A percentile compares a stretch with the other conserved stretches of the same genome.
Evolutionary conservation across 2,888 invertebrate genomes (phyloP).

Genomic region (Platycnemis pennipes): DNA sequence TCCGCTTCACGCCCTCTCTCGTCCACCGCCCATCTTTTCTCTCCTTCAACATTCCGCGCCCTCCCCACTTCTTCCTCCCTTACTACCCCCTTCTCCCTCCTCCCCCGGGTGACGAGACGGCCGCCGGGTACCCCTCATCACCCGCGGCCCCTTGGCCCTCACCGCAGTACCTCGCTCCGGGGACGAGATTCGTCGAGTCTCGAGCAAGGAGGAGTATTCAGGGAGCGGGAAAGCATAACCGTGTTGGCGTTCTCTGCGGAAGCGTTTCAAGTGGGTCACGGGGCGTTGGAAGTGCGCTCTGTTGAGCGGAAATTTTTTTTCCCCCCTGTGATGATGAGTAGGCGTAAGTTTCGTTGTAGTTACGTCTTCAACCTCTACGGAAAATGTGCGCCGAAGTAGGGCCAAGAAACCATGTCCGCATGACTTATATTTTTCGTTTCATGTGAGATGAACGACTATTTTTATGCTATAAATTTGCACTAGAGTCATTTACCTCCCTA

Average conservation of each 20-base stretch:
- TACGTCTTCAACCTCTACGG: too few relatives aligned
- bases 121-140: background rate
- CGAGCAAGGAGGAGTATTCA: background rate
- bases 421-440: too few relatives aligned
- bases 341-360: background rate
- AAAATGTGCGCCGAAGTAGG: too few relatives aligned
- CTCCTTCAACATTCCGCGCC: too few relatives aligned
- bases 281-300: background rate
- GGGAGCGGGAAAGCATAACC: conserved; percentile 14
- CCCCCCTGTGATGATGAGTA: background rate
- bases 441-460: too few relatives aligned
- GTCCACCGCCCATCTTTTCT: background rate
- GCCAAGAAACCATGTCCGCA: too few relatives aligned
- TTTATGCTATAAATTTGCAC: too few relatives aligned
- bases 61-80: background rate
- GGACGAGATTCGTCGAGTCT: conserved; percentile 6
- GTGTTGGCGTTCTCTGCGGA: background rate
- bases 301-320: background rate
- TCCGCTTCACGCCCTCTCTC: background rate
- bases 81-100: background rate
- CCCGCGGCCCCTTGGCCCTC: background rate
- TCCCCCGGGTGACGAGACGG: background rate
- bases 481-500: too few relatives aligned
- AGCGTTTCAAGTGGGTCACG: conserved; percentile 50
- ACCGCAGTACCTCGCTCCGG: background rate